Evolutionary conservation across 2,113 vertebrate genomes (phyloP), one percentile per base, ranked within the genome.

Genomic region (Oryctolagus cuniculus): DNA sequence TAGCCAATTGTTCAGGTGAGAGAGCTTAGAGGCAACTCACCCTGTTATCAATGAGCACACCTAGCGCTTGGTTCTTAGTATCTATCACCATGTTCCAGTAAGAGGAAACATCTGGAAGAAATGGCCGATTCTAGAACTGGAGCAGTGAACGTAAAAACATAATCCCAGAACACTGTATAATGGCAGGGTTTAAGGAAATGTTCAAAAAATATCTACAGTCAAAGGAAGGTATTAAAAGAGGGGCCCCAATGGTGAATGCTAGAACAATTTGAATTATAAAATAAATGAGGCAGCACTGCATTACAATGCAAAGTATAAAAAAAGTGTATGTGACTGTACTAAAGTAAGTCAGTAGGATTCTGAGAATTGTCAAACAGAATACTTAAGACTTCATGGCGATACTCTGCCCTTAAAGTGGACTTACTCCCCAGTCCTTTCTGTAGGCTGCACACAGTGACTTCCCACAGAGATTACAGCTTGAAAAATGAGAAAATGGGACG

Each of bases 21-120:
- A 77, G 21, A 38, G 29, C 2, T 12, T 53, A 85, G 44, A 73
- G 58, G 7, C 3, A 44, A 25, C 22, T 15, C 2, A 44, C 2
- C 10, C 5, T 4, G 4, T 0, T 1, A 49, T 10, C 2, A 9
- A 19, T 24, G 6, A 38, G 5, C 4, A 24, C 21, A 17, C 8
- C 6, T 4, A 21, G 49, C 1, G 27, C 15, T 49, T 22, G 25
- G 12, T 12, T 11, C 4, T 58, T 6, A 7, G 22, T 36, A 16
- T 44, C 24, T 82, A 17, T 66, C 55, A 5, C 11, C 27, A 5
- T 36, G 44, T 78, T 36, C 44, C 49, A 78, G 3, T 24, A 69
- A 25, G 38, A 53, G 5, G 21, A 85, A 79, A 27, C 31, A 31
- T 2, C 49, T 73, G 24, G 29, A 2, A 13, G 17, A 69, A 94